Percentiles rank a stretch among this genome's conserved stretches.
Evolutionary conservation across 2,888 invertebrate genomes (phyloP).

Genomic region (Luffia ferchaultella): DNA sequence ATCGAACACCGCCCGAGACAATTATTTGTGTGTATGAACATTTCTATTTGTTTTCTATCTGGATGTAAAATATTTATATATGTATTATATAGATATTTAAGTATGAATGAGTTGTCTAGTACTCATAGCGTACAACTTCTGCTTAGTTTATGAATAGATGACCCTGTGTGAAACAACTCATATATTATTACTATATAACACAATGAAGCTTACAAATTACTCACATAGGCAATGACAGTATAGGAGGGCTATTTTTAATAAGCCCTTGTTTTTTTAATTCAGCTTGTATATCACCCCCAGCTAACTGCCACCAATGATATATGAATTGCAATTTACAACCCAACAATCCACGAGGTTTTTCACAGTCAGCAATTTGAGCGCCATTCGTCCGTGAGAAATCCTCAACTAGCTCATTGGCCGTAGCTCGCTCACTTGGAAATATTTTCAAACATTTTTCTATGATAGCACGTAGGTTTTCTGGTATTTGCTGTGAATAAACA

Average conservation of each 20-base stretch:
- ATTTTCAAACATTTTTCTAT: slow-evolving; percentile 78
- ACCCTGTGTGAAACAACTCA: too few relatives aligned
- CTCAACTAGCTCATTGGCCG: slow-evolving; percentile 67
- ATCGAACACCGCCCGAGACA: too few relatives aligned
- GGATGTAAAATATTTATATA: too few relatives aligned
- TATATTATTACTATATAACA: too few relatives aligned
- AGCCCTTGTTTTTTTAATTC: slow-evolving; percentile 92
- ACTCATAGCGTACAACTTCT: too few relatives aligned
- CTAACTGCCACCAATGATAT: slow-evolving; percentile 94
- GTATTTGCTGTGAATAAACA: slow-evolving; percentile 58
- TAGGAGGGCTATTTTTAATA: slow-evolving; percentile 85
- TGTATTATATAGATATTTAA: too few relatives aligned
- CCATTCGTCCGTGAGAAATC: slow-evolving; percentile 34
- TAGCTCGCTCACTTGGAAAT: slow-evolving; percentile 60
- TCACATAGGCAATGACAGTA: slow-evolving; percentile 81
- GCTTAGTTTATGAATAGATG: too few relatives aligned
- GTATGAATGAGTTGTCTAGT: too few relatives aligned
- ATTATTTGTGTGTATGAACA: too few relatives aligned
- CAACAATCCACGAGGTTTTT: slow-evolving; percentile 49
- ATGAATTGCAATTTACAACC: slow-evolving; percentile 78
- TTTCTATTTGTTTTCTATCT: too few relatives aligned
- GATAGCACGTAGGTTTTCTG: slow-evolving; percentile 65
- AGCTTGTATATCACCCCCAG: slow-evolving; percentile 92
- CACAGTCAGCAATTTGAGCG: slow-evolving; percentile 43
- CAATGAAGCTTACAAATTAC: too few relatives aligned